Evolutionary conservation across 2,113 vertebrate species (phyloP).

Genomic region (Ivindomyrus marchei): DNA sequence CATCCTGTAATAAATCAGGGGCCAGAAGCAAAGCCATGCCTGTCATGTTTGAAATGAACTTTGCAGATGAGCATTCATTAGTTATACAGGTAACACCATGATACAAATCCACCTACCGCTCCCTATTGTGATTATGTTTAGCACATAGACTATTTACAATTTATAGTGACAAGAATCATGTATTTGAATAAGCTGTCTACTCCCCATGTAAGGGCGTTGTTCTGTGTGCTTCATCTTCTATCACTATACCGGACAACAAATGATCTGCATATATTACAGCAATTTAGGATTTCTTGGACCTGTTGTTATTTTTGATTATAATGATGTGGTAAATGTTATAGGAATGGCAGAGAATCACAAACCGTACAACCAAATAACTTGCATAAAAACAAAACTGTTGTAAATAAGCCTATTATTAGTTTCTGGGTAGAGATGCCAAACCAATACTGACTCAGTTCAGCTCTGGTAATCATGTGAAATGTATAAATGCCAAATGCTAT

Average conservation of each 20-base stretch:
- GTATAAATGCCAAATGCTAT: not conserved
- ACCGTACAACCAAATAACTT: not conserved
- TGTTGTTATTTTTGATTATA: not conserved
- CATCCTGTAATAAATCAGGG: not conserved
- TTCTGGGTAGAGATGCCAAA: not conserved
- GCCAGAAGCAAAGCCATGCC: not conserved
- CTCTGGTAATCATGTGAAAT: not conserved
- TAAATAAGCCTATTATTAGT: not conserved
- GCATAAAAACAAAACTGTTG: not conserved
- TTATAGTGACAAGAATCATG: not conserved
- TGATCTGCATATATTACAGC: not conserved
- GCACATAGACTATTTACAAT: not conserved
- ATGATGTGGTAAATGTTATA: not conserved
- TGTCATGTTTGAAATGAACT: not conserved
- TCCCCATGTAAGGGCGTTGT: not conserved
- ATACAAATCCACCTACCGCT: not conserved
- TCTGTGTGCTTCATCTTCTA: not conserved
- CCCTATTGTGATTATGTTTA: not conserved
- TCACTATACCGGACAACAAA: not conserved
- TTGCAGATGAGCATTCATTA: not conserved
- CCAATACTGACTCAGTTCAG: not conserved
- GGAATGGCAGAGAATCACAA: not conserved
- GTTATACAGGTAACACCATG: not conserved
- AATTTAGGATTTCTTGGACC: not conserved
- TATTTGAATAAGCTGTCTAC: not conserved